Conservation (phyloP, 2,797 vertebrate species). For the Vespertilio murinus region DNA sequence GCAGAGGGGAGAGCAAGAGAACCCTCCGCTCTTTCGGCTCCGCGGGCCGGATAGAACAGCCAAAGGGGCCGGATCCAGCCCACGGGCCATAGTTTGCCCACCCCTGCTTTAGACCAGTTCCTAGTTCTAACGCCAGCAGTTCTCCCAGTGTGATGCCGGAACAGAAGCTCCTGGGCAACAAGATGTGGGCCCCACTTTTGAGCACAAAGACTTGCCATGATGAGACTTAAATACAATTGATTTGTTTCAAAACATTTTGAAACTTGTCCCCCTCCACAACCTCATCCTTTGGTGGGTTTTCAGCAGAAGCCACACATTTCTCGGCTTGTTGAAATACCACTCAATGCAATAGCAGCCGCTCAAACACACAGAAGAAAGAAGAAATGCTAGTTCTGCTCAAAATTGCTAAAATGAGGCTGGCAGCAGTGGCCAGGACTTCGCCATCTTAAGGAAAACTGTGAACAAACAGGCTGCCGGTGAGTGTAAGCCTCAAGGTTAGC, state of each 20-base stretch:
- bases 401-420: conserved; percentile 70
- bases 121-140: conserved; percentile 54
- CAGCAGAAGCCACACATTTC: conserved; percentile 29
- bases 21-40: too few species aligned
- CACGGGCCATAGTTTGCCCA: too few species aligned
- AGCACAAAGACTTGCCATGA: background rate
- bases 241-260: conserved; percentile 73
- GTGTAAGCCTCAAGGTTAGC: conserved; percentile 40
- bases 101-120: conserved; percentile 60
- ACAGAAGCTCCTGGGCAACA: background rate
- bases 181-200: background rate
- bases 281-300: conserved; percentile 52
- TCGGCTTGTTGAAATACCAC: conserved; percentile 68
- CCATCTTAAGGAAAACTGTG: background rate
- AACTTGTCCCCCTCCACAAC: conserved; percentile 51
- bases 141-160: background rate
- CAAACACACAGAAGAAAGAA: conserved; percentile 59
- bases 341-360: conserved; percentile 49
- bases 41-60: too few species aligned
- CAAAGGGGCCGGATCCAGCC: too few species aligned
- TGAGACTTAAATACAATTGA: conserved; percentile 69
- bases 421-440: conserved; percentile 58
- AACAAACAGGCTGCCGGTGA: background rate
- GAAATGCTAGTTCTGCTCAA: conserved; percentile 69
- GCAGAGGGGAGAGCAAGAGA: too few species aligned